Percentiles rank a stretch among this genome's conserved stretches.
Evolutionary conservation across 2,113 vertebrate species (phyloP).

Genomic region (Cryptomyrus ogoouensis): DNA sequence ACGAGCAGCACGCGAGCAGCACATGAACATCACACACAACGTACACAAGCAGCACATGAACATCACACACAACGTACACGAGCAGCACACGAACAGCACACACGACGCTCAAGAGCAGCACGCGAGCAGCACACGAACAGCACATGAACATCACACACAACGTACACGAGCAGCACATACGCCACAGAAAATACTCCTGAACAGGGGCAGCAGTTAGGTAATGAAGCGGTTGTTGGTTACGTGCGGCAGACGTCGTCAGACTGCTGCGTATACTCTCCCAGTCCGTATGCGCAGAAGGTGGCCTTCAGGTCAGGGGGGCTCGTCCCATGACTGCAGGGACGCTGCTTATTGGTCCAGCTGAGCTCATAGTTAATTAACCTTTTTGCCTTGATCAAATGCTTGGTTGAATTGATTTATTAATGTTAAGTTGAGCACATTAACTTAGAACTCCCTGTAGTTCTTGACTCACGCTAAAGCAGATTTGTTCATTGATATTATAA

Average conservation of each 20-base stretch:
- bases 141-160: background rate
- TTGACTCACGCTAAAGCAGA: background rate
- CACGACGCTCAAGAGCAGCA: no score
- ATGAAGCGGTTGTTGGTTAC: background rate
- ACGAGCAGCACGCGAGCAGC: no score
- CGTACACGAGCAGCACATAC: background rate
- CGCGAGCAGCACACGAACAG: no score
- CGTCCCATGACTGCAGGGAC: background rate
- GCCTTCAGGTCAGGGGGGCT: background rate
- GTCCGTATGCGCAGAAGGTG: background rate
- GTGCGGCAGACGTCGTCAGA: background rate
- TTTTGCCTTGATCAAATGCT: background rate
- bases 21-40: background rate
- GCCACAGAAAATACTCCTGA: background rate
- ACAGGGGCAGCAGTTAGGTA: background rate
- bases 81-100: background rate
- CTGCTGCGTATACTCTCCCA: background rate
- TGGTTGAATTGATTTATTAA: slow-evolving; percentile 2
- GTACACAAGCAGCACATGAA: background rate
- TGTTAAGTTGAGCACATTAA: background rate
- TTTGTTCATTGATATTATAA: background rate
- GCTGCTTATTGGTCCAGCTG: background rate
- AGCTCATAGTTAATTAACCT: background rate
- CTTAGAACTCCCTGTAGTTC: background rate
- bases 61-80: background rate